These are phyloP conservation scores for Irena cyanogastra DNA, from an alignment of 2,113 vertebrate species.

Conservation along the genomic window DNA sequence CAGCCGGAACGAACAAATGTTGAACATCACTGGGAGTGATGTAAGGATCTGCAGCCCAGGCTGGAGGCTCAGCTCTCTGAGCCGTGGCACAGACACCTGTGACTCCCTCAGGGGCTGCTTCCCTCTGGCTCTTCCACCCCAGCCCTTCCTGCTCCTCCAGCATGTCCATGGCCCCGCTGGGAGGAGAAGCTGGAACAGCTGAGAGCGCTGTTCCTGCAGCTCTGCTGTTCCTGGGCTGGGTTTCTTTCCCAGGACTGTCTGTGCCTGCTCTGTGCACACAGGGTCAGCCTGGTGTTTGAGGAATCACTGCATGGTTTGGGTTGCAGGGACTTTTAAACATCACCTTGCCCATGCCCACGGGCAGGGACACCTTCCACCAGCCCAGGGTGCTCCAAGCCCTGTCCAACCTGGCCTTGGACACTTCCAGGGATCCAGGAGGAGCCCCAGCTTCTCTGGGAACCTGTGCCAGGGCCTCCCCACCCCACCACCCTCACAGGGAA, in stretches of 20 bases:
- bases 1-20: slow-evolving; percentile 35
- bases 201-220: accelerated
- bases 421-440: not conserved
- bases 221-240: not conserved
- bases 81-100: not conserved
- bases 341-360: not conserved
- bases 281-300: not conserved
- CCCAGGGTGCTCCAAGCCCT: not conserved
- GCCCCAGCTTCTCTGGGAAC: not conserved
- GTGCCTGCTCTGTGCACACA: not conserved
- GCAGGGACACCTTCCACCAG: accelerated
- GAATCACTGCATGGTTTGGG: not conserved
- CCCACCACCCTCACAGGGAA: no score
- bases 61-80: not conserved
- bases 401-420: not conserved
- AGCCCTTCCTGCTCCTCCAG: not conserved
- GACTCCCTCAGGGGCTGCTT: not conserved
- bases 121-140: not conserved
- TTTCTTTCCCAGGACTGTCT: not conserved
- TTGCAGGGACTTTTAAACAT: not conserved
- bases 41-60: not conserved
- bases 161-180: accelerated
- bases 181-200: not conserved
- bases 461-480: not conserved
- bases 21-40: not conserved